These are phyloP conservation scores for Idaea dimidiata DNA, from an alignment of 2,888 invertebrate genomes.

Conservation along the genomic window DNA sequence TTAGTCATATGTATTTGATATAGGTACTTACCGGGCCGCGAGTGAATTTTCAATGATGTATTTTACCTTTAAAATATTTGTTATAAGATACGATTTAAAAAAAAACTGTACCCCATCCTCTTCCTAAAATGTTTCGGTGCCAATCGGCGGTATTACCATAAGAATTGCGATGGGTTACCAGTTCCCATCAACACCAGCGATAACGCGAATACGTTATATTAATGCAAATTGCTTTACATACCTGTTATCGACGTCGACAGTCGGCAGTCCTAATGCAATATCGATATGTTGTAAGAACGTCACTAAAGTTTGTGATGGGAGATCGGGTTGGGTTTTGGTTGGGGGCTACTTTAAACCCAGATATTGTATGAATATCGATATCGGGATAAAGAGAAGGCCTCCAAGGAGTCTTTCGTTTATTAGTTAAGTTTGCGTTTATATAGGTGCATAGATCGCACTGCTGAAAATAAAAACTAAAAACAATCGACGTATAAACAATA, in stretches of 20 bases:
- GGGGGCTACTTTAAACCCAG: neutral
- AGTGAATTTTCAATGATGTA: too few relatives aligned
- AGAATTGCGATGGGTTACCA: conserved; percentile 12
- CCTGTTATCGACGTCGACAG: neutral
- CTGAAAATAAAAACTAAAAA: too few relatives aligned
- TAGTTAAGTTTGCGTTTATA: too few relatives aligned
- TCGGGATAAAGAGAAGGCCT: neutral
- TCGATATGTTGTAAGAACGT: neutral
- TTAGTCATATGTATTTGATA: too few relatives aligned
- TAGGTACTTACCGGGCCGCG: too few relatives aligned
- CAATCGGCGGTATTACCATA: conserved; percentile 8
- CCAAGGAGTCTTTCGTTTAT: too few relatives aligned
- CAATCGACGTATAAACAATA: too few relatives aligned
- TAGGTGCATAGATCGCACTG: too few relatives aligned
- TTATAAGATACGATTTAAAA: too few relatives aligned
- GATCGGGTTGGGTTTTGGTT: neutral
- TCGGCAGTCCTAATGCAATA: neutral
- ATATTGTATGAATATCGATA: neutral
- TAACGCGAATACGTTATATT: conserved; percentile 52
- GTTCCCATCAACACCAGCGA: conserved; percentile 30
- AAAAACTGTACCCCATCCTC: neutral
- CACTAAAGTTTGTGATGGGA: neutral
- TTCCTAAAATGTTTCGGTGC: neutral
- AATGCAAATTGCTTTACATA: conserved; percentile 53
- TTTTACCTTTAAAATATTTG: too few relatives aligned